Evolutionary conservation across 2,113 vertebrate genomes (phyloP).

Genomic region (Dinomys branickii): DNA sequence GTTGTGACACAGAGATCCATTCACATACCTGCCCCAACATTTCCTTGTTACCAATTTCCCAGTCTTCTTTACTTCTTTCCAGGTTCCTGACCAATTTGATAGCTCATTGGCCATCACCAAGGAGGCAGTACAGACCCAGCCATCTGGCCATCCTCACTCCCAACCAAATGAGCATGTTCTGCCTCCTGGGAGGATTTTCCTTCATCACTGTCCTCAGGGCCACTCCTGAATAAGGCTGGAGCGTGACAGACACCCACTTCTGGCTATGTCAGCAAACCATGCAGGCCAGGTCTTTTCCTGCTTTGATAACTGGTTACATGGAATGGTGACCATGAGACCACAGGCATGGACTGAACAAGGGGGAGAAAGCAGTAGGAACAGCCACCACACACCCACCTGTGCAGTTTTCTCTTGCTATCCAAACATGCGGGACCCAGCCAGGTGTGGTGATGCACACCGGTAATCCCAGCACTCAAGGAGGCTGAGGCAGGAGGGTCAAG

Average conservation of each 20-base stretch:
- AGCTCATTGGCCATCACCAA: not conserved
- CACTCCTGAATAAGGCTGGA: not conserved
- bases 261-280: not conserved
- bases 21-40: not conserved
- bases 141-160: not conserved
- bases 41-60: conserved; percentile 8
- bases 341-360: not conserved
- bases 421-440: not conserved
- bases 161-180: not conserved
- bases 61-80: conserved; percentile 40
- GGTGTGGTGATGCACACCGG: not conserved
- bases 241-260: not conserved
- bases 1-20: not conserved
- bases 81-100: not conserved
- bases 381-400: not conserved
- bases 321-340: not conserved
- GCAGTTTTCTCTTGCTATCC: conserved; percentile 39
- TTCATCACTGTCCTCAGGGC: not conserved
- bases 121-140: not conserved
- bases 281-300: not conserved
- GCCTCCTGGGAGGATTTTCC: not conserved
- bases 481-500: not conserved
- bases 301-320: not conserved
- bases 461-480: not conserved
- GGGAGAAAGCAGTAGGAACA: not conserved